Evolutionary conservation across 2,113 vertebrate species (phyloP).

Genomic region (Pithys albifrons): DNA sequence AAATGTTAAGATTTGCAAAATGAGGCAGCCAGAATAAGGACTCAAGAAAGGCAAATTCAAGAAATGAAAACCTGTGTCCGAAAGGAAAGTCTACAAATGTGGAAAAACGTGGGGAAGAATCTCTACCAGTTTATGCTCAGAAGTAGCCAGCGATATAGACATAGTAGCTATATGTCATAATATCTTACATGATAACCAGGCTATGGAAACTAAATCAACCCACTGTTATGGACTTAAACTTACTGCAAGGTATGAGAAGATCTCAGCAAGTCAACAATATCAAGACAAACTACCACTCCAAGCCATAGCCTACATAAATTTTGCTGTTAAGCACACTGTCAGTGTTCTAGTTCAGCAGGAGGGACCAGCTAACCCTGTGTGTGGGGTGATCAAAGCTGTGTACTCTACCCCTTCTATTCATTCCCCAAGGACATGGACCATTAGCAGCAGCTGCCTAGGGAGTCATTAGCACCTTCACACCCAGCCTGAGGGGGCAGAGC

Average conservation of each 20-base stretch:
- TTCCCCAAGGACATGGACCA: too few relatives aligned
- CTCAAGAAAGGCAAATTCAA: background rate
- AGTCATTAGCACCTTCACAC: too few relatives aligned
- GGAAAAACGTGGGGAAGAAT: background rate
- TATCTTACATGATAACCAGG: background rate
- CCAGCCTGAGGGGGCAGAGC: too few relatives aligned
- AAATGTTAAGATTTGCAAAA: background rate
- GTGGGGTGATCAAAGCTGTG: too few relatives aligned
- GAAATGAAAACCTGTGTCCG: background rate
- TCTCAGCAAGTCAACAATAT: background rate
- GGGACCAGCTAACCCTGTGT: too few relatives aligned
- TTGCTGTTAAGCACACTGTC: background rate
- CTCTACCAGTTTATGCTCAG: background rate
- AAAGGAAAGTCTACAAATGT: background rate
- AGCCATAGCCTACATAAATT: background rate
- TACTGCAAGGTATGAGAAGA: background rate
- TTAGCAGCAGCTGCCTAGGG: too few relatives aligned
- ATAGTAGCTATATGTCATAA: background rate
- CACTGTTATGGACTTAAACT: background rate
- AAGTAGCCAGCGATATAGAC: background rate
- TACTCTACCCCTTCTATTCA: too few relatives aligned
- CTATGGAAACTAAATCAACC: background rate
- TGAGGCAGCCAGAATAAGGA: background rate
- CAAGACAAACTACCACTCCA: background rate
- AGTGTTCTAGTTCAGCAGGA: too few relatives aligned